These are phyloP conservation scores for Amia ocellicauda DNA, from an alignment of 2,113 vertebrate species.

Conservation along the genomic window DNA sequence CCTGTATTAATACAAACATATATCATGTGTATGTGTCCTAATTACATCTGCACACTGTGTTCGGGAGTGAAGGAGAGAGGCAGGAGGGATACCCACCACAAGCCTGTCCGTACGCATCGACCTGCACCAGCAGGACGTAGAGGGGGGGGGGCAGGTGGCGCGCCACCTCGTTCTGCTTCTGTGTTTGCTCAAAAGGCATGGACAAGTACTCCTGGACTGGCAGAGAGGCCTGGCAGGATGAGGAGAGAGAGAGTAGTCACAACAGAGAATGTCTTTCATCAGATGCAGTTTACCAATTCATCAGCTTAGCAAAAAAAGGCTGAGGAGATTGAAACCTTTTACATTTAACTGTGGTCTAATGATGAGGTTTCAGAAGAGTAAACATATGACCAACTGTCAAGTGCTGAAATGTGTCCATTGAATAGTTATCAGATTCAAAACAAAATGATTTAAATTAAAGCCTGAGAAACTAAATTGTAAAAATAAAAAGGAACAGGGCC, in stretches of 20 bases:
- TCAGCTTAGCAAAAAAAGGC: not conserved
- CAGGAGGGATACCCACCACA: constrained; percentile 85
- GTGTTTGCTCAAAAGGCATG: constrained; percentile 92
- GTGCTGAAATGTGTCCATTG: too few relatives aligned
- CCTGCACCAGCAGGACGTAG: constrained; percentile 93
- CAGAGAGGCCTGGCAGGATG: constrained; percentile 76
- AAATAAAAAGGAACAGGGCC: too few relatives aligned
- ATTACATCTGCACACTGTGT: too few relatives aligned
- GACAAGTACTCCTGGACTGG: constrained; percentile 93
- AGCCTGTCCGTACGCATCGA: constrained; percentile 89
- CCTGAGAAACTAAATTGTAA: too few relatives aligned
- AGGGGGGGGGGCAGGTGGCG: constrained; percentile 89
- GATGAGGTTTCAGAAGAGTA: too few relatives aligned
- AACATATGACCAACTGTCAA: too few relatives aligned
- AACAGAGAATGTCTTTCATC: not conserved
- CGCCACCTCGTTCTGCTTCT: constrained; percentile 89
- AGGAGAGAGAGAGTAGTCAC: not conserved
- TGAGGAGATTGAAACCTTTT: not conserved
- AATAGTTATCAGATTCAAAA: too few relatives aligned
- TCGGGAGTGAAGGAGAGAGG: too few relatives aligned
- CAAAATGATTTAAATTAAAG: too few relatives aligned
- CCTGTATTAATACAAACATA: too few relatives aligned
- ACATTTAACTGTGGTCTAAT: too few relatives aligned
- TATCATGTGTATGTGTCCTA: too few relatives aligned
- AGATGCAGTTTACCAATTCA: not conserved